Evolutionary conservation across 2,797 vertebrate species (phyloP).

Genomic region (Pantherophis vulpinus): DNA sequence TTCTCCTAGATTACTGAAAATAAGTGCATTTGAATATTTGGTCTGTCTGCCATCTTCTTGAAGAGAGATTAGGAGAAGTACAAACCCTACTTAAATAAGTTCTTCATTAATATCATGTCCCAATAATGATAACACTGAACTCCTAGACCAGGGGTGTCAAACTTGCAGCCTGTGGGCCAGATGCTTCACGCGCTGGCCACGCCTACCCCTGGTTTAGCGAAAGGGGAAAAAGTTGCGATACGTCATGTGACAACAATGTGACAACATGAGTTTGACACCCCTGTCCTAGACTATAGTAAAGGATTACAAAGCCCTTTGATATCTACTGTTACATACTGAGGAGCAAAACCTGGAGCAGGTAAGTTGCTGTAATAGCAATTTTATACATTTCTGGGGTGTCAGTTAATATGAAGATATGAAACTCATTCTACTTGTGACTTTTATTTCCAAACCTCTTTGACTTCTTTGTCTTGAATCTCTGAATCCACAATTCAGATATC

Average conservation of each 20-base stretch:
- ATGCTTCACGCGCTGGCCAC: no score
- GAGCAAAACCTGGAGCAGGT: no score
- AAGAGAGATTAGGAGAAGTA: neutral
- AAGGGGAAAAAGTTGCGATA: no score
- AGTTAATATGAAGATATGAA: neutral
- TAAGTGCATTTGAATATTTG: neutral
- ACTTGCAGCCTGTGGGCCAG: no score
- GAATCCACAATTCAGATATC: no score
- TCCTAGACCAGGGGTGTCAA: neutral
- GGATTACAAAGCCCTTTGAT: neutral
- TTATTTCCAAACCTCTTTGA: no score
- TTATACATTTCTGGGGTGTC: neutral
- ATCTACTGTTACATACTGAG: neutral
- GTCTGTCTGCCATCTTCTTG: neutral
- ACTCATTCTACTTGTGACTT: no score
- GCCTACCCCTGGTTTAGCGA: no score
- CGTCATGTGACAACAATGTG: no score
- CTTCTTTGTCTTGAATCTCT: no score
- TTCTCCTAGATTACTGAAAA: neutral
- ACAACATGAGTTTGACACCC: no score
- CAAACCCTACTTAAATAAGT: neutral
- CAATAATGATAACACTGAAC: neutral
- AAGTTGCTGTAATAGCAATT: no score
- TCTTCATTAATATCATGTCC: neutral
- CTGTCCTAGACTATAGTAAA: neutral